A percentile compares a stretch with the other conserved stretches of the same genome.
Conservation (phyloP, 1,140 invertebrate genomes). For the Drosophila paulistorum region DNA sequence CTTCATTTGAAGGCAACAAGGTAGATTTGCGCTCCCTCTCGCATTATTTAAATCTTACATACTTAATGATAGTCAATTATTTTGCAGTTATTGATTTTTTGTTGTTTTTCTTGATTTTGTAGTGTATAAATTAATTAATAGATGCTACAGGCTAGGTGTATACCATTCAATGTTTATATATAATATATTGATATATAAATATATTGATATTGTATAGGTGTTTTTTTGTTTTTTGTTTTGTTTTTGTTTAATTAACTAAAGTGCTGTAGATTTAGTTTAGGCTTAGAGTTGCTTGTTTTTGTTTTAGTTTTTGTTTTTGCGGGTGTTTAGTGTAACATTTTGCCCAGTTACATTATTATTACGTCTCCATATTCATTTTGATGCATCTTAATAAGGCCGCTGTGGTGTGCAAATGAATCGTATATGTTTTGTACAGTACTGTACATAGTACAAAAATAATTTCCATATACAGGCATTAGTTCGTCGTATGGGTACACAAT, state of each 20-base stretch:
- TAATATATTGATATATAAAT: conserved; percentile 44
- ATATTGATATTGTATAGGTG: conserved; percentile 36
- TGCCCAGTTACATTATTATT: conserved; percentile 32
- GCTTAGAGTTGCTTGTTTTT: conserved; percentile 35
- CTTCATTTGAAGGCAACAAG: conserved; percentile 83
- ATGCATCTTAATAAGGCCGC: conserved; percentile 64
- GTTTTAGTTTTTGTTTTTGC: conserved; percentile 30
- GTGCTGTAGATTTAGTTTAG: conserved; percentile 40
- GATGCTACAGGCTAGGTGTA: conserved; percentile 58
- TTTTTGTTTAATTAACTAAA: conserved; percentile 61
- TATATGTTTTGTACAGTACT: conserved; percentile 11
- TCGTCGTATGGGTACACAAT: neutral
- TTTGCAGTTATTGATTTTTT: conserved; percentile 22
- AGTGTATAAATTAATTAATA: conserved; percentile 65
- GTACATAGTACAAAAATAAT: conserved; percentile 10
- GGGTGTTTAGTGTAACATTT: conserved; percentile 46
- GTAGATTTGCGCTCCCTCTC: conserved; percentile 70
- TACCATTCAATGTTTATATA: conserved; percentile 61
- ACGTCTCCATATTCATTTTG: neutral
- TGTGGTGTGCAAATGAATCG: conserved; percentile 64
- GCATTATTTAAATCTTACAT: conserved; percentile 50
- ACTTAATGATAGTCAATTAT: conserved; percentile 39
- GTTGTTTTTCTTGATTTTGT: conserved; percentile 34
- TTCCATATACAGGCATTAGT: conserved; percentile 4
- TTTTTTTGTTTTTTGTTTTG: neutral